Percentiles rank a stretch among this genome's conserved stretches.
These are phyloP conservation scores for Ondatra zibethicus DNA, from an alignment of 2,113 vertebrate species.

Conservation along the genomic window DNA sequence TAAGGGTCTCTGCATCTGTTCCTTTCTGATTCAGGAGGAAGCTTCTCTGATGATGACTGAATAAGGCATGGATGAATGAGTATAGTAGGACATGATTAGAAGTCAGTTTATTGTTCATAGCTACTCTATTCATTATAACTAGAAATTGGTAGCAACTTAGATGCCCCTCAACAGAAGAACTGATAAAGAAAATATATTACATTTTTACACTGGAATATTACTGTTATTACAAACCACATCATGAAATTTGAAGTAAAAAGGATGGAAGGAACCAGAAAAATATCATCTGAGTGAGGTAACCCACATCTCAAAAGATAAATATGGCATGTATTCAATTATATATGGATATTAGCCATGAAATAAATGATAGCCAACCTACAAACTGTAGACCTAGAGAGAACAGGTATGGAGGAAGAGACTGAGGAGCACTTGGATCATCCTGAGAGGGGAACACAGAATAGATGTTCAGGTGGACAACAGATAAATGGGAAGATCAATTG, in stretches of 20 bases:
- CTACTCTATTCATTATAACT: background rate
- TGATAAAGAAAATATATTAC: background rate
- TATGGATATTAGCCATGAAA: background rate
- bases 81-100: background rate
- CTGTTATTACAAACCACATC: background rate
- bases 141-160: background rate
- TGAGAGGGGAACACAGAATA: background rate
- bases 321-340: background rate
- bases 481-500: background rate
- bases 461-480: background rate
- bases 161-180: background rate
- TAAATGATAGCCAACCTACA: background rate
- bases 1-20: background rate
- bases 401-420: background rate
- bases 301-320: background rate
- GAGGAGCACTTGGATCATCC: background rate
- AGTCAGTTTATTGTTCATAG: background rate
- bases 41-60: no score
- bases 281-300: background rate
- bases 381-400: background rate
- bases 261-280: background rate
- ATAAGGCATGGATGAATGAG: background rate
- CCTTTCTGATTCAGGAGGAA: background rate
- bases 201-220: background rate
- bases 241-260: background rate